phyloP scores from a whole-genome alignment of 2,888 invertebrate genomes.

The Timema cristinae region DNA sequence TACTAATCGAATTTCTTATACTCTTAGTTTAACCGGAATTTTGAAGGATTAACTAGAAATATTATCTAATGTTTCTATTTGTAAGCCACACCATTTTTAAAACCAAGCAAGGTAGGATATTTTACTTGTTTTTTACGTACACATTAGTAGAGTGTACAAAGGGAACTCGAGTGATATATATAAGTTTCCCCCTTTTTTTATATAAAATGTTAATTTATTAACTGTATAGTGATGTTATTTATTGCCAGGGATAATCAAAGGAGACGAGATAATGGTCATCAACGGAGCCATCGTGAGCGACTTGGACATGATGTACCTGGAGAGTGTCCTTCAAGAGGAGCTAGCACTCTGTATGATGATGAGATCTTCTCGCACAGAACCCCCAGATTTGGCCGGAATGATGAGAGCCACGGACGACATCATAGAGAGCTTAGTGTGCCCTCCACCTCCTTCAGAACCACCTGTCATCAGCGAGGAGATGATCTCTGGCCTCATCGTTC shows the following conservation, averaged over 20 bases:
- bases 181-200: no score
- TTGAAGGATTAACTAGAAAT: no score
- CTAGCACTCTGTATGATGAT: constrained; percentile 95
- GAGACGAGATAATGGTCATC: constrained; percentile 98
- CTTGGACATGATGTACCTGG: constrained; percentile 99
- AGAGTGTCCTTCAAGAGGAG: constrained; percentile 93
- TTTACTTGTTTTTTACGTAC: no score
- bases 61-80: no score
- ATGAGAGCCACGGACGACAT: constrained; percentile 87
- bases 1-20: no score
- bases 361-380: constrained; percentile 64
- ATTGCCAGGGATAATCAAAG: constrained; percentile 83
- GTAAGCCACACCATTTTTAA: no score
- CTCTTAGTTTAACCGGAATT: no score
- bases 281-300: constrained; percentile 97
- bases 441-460: constrained; percentile 92
- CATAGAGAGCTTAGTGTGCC: constrained; percentile 92
- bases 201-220: no score
- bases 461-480: constrained; percentile 92
- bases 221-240: neutral
- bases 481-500: constrained; percentile 94
- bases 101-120: no score
- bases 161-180: no score
- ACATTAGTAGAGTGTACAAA: no score
- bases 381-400: constrained; percentile 48